Base-by-base conservation (phyloP, 1,140 invertebrate species). In the Eumaeus atala region DNA sequence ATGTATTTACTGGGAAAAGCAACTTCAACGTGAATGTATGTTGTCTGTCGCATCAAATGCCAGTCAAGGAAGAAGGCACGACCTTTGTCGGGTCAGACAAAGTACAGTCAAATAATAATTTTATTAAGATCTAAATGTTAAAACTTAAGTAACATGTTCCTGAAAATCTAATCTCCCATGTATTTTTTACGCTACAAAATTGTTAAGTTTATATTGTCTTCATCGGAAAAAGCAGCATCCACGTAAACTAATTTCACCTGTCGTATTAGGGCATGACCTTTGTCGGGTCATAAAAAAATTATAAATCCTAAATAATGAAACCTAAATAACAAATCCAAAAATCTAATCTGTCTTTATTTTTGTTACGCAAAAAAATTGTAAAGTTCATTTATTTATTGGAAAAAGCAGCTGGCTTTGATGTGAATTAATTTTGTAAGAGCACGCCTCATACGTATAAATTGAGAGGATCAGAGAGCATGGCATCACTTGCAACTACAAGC, bases 231-330 rank as follows among this genome's bases (percentile, higher is more conserved):
- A 77, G 74, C 63, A 62, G n/a, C n/a, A 77, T 77, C 74, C 54
- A 69, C 63, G 69, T 78, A 71, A 71, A 74, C 70, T 78, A 72
- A 74, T 84, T 81, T 84, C 77, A 76, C 72, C n/a, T n/a, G n/a
- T n/a, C n/a, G n/a, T n/a, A n/a, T n/a, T n/a, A n/a, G n/a, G n/a
- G n/a, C n/a, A n/a, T n/a, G n/a, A n/a, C n/a, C n/a, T n/a, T n/a
- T n/a, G n/a, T n/a, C n/a, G n/a, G n/a, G n/a, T n/a, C n/a, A n/a
- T n/a, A n/a, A n/a, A n/a, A n/a, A n/a, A 28, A 28, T 3, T 3
- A 28, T n/a, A 28, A 28, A 28, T 28, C 2, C 2, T 28, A 28
- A 28, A 28, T 3, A 28, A 28, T 28, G 6, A 28, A 28, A 28
- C 21, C 21, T 28, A 28, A 28, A 3, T 28, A 28, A 28, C 21